These are phyloP conservation scores for Caenorhabditis sp. DNA, from an alignment of 2,888 invertebrate species.

Conservation along the genomic window DNA sequence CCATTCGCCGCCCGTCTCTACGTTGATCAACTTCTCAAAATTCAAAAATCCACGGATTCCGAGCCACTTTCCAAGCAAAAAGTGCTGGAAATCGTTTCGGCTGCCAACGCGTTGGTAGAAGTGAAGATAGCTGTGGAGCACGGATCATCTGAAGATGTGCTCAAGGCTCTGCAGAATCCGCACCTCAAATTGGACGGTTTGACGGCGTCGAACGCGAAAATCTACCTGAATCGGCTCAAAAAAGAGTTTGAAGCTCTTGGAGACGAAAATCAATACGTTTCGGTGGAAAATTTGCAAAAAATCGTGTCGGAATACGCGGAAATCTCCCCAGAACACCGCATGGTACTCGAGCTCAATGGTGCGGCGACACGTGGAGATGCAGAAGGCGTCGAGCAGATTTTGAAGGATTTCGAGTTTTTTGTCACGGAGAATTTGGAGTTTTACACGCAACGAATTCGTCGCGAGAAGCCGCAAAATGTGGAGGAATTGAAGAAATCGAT, in stretches of 20 bases:
- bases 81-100: constrained; percentile 65
- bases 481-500: constrained; percentile 26
- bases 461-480: constrained; percentile 28
- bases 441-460: constrained; percentile 36
- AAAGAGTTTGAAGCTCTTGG: constrained; percentile 61
- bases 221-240: constrained; percentile 69
- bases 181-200: constrained; percentile 58
- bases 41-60: constrained; percentile 19
- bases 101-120: constrained; percentile 72
- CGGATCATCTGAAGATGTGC: constrained; percentile 72
- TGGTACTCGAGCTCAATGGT: constrained; percentile 56
- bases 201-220: constrained; percentile 65
- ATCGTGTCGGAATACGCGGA: constrained; percentile 66
- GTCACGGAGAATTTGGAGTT: constrained; percentile 64
- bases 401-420: constrained; percentile 47
- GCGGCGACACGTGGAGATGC: constrained; percentile 39
- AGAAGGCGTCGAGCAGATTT: constrained; percentile 47
- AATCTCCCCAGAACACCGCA: constrained; percentile 59
- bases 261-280: constrained; percentile 56
- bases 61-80: constrained; percentile 58
- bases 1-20: constrained; percentile 62
- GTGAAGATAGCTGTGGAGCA: constrained; percentile 74
- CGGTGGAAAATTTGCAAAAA: constrained; percentile 53
- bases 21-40: constrained; percentile 36
- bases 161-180: constrained; percentile 69